Base-by-base conservation (phyloP, 2,888 invertebrate species). In the Machimus rusticus region DNA sequence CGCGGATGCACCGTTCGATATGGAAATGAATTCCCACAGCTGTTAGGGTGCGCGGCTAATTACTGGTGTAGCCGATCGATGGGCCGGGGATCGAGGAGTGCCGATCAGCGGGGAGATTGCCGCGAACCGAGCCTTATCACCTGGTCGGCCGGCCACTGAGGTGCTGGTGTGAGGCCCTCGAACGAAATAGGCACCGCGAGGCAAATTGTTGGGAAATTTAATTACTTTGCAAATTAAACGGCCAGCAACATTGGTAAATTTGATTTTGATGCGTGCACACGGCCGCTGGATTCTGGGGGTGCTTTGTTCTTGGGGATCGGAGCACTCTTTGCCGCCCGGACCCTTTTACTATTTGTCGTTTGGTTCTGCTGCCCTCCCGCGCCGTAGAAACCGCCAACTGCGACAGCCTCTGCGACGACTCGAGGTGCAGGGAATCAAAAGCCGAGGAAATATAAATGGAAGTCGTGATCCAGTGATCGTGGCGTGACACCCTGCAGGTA, bases 401-500 rank as follows among this genome's bases (percentile, higher is more conserved):
- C 66, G 28, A 23, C 66, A 66, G 28, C 66, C 12, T n/a, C 51
- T 66, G 14, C 66, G 19, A 23, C 28, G 23, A 51, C 39, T 34
- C 31, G 79, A 23, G 31, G 79, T 57, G n/a, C 31, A 82, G 39
- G 51, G 82, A 82, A 57, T 81, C 34, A 55, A 57, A 37, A 76
- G 55, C 55, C 51, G 28, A 39, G 31, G 74, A 85, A 85, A 74
- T 74, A 74, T 66, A 85, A 85, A 85, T 85, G 37, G 85, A 85
- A 85, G 51, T 85, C 85, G 85, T 85, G 85, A 85, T 85, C 74
- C 74, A 51, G 74, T 85, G 74, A 74, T 74, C 85, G 74, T 74
- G 74, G 85, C 85, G 85, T 85, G 85, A 85, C 85, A 85, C 85
- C 85, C 85, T 85, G 74, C 85, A 85, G 85, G 85, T 85, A 85